Evolutionary conservation across 2,113 vertebrate genomes (phyloP).

Genomic region (Chlorodrepanis virens): DNA sequence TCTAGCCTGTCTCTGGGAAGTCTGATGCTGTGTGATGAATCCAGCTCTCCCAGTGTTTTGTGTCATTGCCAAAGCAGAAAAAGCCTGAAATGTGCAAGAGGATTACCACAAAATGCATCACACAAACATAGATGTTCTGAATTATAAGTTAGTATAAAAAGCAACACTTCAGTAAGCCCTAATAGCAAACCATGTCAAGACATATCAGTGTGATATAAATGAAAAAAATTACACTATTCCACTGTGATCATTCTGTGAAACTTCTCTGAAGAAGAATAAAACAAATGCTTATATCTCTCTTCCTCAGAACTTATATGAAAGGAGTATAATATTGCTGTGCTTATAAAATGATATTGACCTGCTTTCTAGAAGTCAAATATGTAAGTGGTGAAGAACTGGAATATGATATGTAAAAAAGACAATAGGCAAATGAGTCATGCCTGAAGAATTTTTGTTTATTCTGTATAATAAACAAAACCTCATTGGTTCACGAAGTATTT

Average conservation of each 20-base stretch:
- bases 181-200: neutral
- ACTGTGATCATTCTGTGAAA: neutral
- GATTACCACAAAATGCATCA: neutral
- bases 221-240: neutral
- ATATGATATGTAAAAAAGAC: neutral
- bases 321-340: neutral
- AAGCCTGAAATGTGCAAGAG: neutral
- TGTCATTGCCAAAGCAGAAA: neutral
- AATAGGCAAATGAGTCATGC: neutral
- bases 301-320: neutral
- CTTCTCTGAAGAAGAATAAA: neutral
- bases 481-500: accelerated
- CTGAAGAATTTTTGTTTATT: neutral
- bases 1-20: neutral
- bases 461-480: neutral
- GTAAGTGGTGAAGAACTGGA: neutral
- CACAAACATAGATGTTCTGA: neutral
- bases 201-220: neutral
- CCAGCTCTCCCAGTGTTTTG: neutral
- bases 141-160: neutral
- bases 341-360: neutral
- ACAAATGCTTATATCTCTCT: neutral
- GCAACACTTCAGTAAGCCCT: neutral
- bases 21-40: neutral
- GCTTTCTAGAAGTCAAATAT: neutral